phyloP scores from a whole-genome alignment of 2,888 invertebrate genomes.

The Laspeyria flexula region DNA sequence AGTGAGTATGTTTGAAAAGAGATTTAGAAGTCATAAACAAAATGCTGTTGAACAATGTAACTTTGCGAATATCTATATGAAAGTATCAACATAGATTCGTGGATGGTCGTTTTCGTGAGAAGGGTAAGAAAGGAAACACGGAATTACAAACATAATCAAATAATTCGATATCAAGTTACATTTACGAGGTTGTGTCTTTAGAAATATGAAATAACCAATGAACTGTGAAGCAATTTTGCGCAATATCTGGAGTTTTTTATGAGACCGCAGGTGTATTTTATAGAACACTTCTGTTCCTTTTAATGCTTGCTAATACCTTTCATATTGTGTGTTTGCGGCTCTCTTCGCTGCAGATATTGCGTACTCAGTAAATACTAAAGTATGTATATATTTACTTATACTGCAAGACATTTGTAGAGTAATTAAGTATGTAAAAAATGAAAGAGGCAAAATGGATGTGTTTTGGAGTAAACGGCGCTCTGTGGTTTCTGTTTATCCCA shows the following conservation, averaged over 20 bases:
- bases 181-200: constrained; percentile 35
- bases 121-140: constrained; percentile 58
- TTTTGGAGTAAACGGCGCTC: no score
- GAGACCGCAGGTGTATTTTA: constrained; percentile 76
- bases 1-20: background rate
- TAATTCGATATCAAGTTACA: constrained; percentile 54
- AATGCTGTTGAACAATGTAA: constrained; percentile 17
- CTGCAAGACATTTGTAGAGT: background rate
- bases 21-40: constrained; percentile 14
- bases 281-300: constrained; percentile 62
- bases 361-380: constrained; percentile 1
- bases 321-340: constrained; percentile 47
- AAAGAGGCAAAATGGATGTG: no score
- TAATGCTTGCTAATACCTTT: constrained; percentile 61
- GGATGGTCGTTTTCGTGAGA: constrained; percentile 55
- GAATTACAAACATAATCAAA: constrained; percentile 55
- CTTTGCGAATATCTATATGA: constrained; percentile 25
- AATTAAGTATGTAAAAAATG: no score
- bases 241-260: constrained; percentile 66
- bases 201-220: constrained; percentile 61
- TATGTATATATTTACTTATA: background rate
- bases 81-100: constrained; percentile 38
- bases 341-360: constrained; percentile 13
- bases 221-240: constrained; percentile 61
- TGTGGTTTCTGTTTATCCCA: no score